Percentiles rank a stretch among this genome's conserved stretches.
Conservation (phyloP, 2,797 vertebrate genomes). For the Phalloptychus januarius region DNA sequence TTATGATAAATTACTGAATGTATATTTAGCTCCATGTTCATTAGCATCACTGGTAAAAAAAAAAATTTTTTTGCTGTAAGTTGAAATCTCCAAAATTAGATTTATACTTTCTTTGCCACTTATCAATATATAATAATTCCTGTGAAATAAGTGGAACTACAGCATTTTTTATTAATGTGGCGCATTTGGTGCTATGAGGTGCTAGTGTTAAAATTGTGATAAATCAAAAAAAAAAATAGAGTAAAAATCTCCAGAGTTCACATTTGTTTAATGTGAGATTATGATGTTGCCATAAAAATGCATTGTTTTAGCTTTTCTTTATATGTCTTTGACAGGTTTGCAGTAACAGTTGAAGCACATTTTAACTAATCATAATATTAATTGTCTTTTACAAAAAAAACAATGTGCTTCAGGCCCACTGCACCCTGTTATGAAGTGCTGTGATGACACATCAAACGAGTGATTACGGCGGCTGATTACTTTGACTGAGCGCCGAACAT, state of each 20-base stretch:
- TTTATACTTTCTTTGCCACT: too few species aligned
- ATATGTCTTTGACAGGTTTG: background rate
- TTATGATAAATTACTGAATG: too few species aligned
- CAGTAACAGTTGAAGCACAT: background rate
- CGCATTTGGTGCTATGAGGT: too few species aligned
- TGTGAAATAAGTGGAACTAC: too few species aligned
- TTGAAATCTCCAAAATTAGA: too few species aligned
- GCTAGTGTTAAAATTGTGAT: too few species aligned
- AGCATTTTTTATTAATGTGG: too few species aligned
- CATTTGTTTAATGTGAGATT: background rate
- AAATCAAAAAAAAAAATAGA: background rate
- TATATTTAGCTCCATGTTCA: too few species aligned
- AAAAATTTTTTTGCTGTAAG: too few species aligned
- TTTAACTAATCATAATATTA: conserved; percentile 28
- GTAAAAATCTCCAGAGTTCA: background rate
- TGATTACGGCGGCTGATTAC: conserved; percentile 62
- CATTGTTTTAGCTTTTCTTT: background rate
- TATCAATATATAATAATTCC: too few species aligned
- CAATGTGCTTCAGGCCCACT: conserved; percentile 34
- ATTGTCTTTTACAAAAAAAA: conserved; percentile 34
- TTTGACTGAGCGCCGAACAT: conserved; percentile 55
- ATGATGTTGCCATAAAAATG: background rate
- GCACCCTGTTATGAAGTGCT: conserved; percentile 33
- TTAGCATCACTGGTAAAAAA: too few species aligned
- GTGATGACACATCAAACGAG: conserved; percentile 65